Conservation (phyloP, 2,888 invertebrate genomes). For the Cordilura impudica region DNA sequence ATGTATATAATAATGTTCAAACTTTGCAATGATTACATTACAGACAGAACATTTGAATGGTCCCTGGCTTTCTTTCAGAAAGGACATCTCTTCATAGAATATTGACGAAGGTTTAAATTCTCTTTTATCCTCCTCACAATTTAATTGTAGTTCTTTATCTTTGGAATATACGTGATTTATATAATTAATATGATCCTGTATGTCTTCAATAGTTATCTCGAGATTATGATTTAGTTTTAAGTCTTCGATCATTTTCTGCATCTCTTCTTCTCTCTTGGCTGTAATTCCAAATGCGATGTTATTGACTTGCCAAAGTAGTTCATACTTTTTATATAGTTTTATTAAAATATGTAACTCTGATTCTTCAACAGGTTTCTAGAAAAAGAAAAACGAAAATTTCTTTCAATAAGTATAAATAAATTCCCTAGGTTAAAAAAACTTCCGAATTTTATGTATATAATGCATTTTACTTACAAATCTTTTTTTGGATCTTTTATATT, state of each 20-base stretch:
- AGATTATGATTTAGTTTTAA: conserved; percentile 22
- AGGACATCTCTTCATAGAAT: conserved; percentile 33
- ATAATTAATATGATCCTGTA: conserved; percentile 45
- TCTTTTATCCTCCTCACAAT: conserved; percentile 11
- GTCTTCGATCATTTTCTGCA: conserved; percentile 22
- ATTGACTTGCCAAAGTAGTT: conserved; percentile 49
- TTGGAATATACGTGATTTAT: conserved; percentile 47
- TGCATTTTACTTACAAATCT: conserved; percentile 6
- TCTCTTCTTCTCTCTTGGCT: conserved; percentile 41
- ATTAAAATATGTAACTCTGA: conserved; percentile 29
- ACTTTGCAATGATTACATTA: conserved; percentile 35
- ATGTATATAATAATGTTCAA: conserved; percentile 39
- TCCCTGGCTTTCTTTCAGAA: conserved; percentile 43
- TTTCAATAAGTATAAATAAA: neutral
- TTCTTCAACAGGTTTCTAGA: conserved; percentile 16
- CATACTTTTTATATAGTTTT: conserved; percentile 44
- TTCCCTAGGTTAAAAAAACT: neutral
- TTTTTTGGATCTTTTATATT: neutral
- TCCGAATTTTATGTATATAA: neutral
- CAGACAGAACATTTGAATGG: conserved; percentile 44
- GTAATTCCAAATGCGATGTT: conserved; percentile 46
- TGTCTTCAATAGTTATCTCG: conserved; percentile 23
- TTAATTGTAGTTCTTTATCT: conserved; percentile 45
- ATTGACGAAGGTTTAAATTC: conserved; percentile 33
- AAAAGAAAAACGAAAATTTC: conserved; percentile 9